These are phyloP conservation scores for Drosophila anomelani DNA, from an alignment of 2,888 invertebrate species.

Conservation along the genomic window DNA sequence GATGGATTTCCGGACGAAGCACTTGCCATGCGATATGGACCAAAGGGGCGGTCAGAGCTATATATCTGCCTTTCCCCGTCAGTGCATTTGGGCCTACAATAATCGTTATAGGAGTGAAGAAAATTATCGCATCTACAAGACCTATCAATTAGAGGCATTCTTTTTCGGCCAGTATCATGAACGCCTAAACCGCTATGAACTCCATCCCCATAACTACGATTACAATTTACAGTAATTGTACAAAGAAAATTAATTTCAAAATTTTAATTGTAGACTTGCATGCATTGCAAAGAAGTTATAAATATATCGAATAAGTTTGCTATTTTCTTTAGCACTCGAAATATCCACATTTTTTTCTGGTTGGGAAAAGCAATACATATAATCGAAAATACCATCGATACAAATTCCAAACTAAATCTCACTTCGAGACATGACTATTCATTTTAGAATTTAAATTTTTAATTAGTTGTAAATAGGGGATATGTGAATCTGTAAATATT, in stretches of 20 bases:
- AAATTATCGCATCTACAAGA: conserved; percentile 21
- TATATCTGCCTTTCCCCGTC: conserved; percentile 19
- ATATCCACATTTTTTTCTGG: background rate
- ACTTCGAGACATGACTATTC: too few relatives aligned
- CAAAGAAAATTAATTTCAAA: background rate
- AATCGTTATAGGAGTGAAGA: conserved; percentile 26
- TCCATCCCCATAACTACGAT: conserved; percentile 17
- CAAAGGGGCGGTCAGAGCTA: background rate
- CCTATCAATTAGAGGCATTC: conserved; percentile 39
- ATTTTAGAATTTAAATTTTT: too few relatives aligned
- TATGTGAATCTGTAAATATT: too few relatives aligned
- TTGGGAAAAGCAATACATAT: background rate
- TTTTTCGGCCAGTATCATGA: conserved; percentile 37
- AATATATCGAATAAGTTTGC: background rate
- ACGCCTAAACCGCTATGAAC: conserved; percentile 11
- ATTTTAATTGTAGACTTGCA: background rate
- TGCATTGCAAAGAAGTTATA: background rate
- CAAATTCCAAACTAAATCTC: too few relatives aligned
- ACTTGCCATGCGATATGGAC: conserved; percentile 40
- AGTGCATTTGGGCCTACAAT: conserved; percentile 39
- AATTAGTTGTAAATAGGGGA: too few relatives aligned
- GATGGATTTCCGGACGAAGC: conserved; percentile 12
- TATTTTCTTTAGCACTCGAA: background rate
- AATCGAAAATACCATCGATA: background rate
- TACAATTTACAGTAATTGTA: background rate